Evolutionary conservation across 2,888 invertebrate species (phyloP), one percentile per base, ranked within the genome.

Genomic region (Cephus pulcher): DNA sequence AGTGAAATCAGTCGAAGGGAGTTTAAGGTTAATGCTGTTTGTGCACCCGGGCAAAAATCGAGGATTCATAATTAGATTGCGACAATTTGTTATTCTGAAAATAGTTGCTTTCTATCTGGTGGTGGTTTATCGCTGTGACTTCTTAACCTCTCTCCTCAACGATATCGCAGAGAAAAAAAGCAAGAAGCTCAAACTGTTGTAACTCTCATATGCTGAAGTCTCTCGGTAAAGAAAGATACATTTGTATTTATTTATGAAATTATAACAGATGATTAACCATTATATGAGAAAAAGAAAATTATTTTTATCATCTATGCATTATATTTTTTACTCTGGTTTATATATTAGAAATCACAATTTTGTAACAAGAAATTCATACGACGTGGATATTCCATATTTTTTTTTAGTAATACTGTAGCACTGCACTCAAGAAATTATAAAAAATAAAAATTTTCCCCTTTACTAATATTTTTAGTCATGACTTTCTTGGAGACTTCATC

Each of bases 101-200:
- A 86, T 86, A 84, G 79, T 73, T 77, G 78, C 79, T 81, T 82
- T 84, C 83, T 82, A 77, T 78, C 75, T 69, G 77, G 78, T 76
- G 68, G 78, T 78, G 78, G 74, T 76, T 87, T 88, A 88, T 89
- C 89, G 79, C 80, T 69, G 68, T 83, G 88, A 86, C 88, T 87
- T 87, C 84, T 88, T 86, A 86, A 89, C 87, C 88, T 81, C 82
- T 78, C 78, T 74, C 56, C 33, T 74, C 68, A 1, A 33, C 69
- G 79, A 78, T 78, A 80, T 77, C 78, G 33, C 73, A 33, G n/a
- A 74, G n/a, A 34, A 75, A 34, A 34, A 75, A 34, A 40, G 30
- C 30, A 11, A 73, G 34, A 34, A 37, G 33, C n/a, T 33, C n/a
- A 32, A 33, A 75, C 75, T 11, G 70, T 76, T 34, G 32, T 70